Conservation (phyloP, 1,140 invertebrate genomes). For the Colletes gigas region DNA sequence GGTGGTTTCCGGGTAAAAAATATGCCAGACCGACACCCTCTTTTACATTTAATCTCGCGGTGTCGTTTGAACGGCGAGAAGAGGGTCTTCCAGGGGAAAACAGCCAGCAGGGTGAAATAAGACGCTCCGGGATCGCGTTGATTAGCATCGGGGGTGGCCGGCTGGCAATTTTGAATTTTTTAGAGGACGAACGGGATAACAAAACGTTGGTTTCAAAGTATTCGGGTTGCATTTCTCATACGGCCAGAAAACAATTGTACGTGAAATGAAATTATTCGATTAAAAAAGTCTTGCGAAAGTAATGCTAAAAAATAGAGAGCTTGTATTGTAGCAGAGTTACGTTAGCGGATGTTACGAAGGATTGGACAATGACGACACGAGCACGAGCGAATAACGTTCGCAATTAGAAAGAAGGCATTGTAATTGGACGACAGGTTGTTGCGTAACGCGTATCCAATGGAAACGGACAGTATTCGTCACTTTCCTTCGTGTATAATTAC, state of each 20-base stretch:
- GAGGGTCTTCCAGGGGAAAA: neutral
- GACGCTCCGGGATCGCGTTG: neutral
- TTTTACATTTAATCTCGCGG: conserved; percentile 58
- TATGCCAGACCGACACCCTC: conserved; percentile 5
- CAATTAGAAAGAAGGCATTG: too few species aligned
- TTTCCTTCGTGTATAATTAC: conserved; percentile 61
- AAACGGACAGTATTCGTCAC: conserved; percentile 17
- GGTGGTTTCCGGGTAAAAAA: conserved; percentile 49
- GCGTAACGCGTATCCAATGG: neutral
- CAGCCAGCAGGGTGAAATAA: neutral
- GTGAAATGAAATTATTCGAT: too few species aligned
- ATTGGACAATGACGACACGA: too few species aligned
- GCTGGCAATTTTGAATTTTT: conserved; percentile 15
- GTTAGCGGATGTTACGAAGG: too few species aligned
- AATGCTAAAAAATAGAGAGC: too few species aligned
- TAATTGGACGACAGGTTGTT: neutral
- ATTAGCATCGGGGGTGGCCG: neutral
- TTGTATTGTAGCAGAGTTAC: too few species aligned
- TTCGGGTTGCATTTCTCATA: too few species aligned
- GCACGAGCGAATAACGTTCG: too few species aligned
- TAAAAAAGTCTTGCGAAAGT: neutral
- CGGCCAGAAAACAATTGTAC: too few species aligned
- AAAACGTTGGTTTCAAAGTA: too few species aligned
- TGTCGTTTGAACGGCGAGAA: conserved; percentile 5
- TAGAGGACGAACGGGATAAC: too few species aligned